phyloP scores from a whole-genome alignment of 2,888 invertebrate genomes.

The Eupithecia inturbata region DNA sequence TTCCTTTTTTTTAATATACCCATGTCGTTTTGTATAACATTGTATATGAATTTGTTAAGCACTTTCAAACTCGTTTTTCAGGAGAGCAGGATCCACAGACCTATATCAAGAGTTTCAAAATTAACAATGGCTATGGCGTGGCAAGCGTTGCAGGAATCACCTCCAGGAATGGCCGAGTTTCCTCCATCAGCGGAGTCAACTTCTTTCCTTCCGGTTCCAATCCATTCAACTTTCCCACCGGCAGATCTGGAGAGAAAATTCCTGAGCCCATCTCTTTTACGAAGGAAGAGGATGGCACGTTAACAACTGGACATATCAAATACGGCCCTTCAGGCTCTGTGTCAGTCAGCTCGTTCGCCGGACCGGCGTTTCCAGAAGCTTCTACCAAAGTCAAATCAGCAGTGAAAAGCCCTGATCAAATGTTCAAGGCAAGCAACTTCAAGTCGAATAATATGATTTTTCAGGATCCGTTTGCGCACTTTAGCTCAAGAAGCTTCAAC shows the following conservation, averaged over 20 bases:
- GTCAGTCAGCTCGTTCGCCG: constrained; percentile 59
- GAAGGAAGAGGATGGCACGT: constrained; percentile 57
- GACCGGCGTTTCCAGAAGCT: constrained; percentile 49
- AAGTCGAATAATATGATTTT: constrained; percentile 36
- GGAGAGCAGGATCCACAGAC: constrained; percentile 28
- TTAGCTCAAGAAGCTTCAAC: constrained; percentile 47
- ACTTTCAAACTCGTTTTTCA: constrained; percentile 24
- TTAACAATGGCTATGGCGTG: constrained; percentile 54
- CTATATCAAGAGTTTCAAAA: constrained; percentile 39
- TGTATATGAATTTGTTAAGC: constrained; percentile 3
- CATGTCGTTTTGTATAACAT: neutral
- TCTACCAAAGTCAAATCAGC: constrained; percentile 40
- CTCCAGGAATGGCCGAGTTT: constrained; percentile 63
- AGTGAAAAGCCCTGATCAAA: neutral
- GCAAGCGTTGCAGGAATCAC: constrained; percentile 63
- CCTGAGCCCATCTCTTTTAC: constrained; percentile 53
- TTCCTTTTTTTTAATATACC: neutral
- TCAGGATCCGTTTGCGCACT: constrained; percentile 42
- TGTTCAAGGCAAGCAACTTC: constrained; percentile 18
- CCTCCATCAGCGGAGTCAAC: constrained; percentile 62
- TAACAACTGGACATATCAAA: constrained; percentile 57
- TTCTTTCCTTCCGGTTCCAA: constrained; percentile 52
- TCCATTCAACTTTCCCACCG: constrained; percentile 31
- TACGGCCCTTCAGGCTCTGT: constrained; percentile 61
- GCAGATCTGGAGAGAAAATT: constrained; percentile 44